A percentile compares a stretch with the other conserved stretches of the same genome.
phyloP scores from a whole-genome alignment of 1,140 invertebrate species.

The Himalopsyche phryganea region DNA sequence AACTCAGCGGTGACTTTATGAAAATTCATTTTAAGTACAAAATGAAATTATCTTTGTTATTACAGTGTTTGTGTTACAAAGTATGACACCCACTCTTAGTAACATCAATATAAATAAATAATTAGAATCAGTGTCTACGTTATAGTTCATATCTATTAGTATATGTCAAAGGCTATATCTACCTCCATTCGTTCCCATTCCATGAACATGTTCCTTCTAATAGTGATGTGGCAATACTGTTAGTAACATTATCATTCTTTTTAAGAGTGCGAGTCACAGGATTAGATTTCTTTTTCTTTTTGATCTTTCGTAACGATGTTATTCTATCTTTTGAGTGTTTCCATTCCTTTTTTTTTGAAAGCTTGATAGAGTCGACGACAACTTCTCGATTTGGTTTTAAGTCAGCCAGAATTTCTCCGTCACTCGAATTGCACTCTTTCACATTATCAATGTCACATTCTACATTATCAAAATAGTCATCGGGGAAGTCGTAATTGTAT shows the following conservation, averaged over 20 bases:
- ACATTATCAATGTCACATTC: conserved; percentile 13
- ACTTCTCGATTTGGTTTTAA: conserved; percentile 3
- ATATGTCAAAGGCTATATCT: too few species aligned
- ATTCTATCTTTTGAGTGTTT: neutral
- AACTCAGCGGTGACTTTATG: too few species aligned
- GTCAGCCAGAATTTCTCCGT: conserved; percentile 22
- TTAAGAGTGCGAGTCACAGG: neutral
- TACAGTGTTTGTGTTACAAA: too few species aligned
- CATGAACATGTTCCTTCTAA: conserved; percentile 29
- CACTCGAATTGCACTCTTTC: conserved; percentile 19
- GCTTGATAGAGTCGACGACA: conserved; percentile 3
- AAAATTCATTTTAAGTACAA: too few species aligned
- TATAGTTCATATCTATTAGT: too few species aligned
- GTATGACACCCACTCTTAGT: too few species aligned
- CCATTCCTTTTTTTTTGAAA: conserved; percentile 7
- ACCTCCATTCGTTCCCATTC: conserved; percentile 32
- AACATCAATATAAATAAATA: too few species aligned
- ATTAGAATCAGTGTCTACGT: too few species aligned
- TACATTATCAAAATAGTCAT: conserved; percentile 15
- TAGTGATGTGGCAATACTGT: conserved; percentile 30
- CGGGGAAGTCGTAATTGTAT: conserved; percentile 18
- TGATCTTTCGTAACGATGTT: too few species aligned
- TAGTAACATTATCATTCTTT: conserved; percentile 18
- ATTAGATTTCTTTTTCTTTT: conserved; percentile 12
- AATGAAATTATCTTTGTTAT: too few species aligned